phyloP scores from a whole-genome alignment of 2,113 vertebrate genomes.

The Sebastes schlegelii region DNA sequence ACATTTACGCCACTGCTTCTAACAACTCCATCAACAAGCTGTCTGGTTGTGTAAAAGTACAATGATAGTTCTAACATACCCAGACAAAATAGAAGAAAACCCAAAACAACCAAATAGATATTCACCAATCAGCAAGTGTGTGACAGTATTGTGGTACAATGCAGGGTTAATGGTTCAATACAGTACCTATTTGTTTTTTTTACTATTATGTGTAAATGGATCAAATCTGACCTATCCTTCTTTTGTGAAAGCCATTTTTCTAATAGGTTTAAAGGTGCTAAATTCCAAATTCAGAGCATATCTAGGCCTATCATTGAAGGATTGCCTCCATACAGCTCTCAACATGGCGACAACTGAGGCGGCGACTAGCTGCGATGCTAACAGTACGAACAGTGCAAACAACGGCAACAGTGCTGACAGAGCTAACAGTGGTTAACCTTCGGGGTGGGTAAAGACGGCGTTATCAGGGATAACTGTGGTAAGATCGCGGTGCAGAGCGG shows the following conservation, averaged over 20 bases:
- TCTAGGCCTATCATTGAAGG: neutral
- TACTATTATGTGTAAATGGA: neutral
- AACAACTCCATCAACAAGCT: neutral
- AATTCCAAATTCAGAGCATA: neutral
- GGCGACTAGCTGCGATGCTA: too few relatives aligned
- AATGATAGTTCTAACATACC: neutral
- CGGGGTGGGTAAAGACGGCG: too few relatives aligned
- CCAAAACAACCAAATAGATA: neutral
- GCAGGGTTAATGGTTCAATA: neutral
- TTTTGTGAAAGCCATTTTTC: neutral
- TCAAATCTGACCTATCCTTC: neutral
- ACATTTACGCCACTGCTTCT: neutral
- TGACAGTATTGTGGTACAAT: neutral
- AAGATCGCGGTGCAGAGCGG: too few relatives aligned
- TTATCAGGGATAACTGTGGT: too few relatives aligned
- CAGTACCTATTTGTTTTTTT: neutral
- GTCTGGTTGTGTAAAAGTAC: neutral
- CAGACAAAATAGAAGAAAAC: neutral
- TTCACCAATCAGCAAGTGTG: neutral
- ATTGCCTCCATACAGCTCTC: neutral
- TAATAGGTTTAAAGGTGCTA: neutral
- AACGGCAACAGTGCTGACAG: too few relatives aligned
- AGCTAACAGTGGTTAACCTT: too few relatives aligned
- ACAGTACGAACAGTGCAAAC: neutral
- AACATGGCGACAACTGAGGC: too few relatives aligned